Evolutionary conservation across 1,140 invertebrate species (phyloP).

Genomic region (Drosophila truncata): DNA sequence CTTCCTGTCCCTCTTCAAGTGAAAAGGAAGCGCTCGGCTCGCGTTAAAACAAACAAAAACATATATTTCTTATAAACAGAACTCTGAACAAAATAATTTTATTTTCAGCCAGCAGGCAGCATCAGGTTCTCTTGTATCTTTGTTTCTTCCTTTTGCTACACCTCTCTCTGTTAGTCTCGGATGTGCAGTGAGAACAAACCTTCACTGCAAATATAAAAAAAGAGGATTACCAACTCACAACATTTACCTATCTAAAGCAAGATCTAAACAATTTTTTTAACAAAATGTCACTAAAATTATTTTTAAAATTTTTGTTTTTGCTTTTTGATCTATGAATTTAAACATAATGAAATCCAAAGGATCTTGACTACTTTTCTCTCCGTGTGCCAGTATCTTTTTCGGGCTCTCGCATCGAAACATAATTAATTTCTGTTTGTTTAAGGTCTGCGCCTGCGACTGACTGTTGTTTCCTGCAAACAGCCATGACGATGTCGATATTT

Average conservation of each 20-base stretch:
- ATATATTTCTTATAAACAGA: constrained; percentile 84
- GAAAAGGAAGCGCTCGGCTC: constrained; percentile 66
- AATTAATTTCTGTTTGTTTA: constrained; percentile 85
- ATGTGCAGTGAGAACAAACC: constrained; percentile 16
- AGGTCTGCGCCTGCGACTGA: constrained; percentile 71
- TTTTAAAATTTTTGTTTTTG: no score
- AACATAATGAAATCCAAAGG: not conserved
- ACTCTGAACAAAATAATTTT: constrained; percentile 69
- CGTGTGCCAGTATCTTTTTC: constrained; percentile 23
- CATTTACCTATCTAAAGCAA: no score
- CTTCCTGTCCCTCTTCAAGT: constrained; percentile 4
- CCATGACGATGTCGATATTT: constrained; percentile 61
- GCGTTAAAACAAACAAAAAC: constrained; percentile 82
- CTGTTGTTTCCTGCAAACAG: constrained; percentile 70
- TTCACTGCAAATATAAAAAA: no score
- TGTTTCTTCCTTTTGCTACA: constrained; percentile 28
- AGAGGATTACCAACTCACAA: not conserved
- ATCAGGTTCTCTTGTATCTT: constrained; percentile 55
- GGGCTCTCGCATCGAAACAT: constrained; percentile 74
- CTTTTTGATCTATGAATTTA: not conserved
- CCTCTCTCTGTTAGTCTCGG: not conserved
- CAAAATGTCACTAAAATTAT: no score
- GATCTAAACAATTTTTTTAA: no score
- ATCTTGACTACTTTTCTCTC: constrained; percentile 17
- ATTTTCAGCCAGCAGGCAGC: constrained; percentile 60